A percentile compares a stretch with the other conserved stretches of the same genome.
Evolutionary conservation across 2,113 vertebrate genomes (phyloP).

Genomic region (Collichthys lucidus): DNA sequence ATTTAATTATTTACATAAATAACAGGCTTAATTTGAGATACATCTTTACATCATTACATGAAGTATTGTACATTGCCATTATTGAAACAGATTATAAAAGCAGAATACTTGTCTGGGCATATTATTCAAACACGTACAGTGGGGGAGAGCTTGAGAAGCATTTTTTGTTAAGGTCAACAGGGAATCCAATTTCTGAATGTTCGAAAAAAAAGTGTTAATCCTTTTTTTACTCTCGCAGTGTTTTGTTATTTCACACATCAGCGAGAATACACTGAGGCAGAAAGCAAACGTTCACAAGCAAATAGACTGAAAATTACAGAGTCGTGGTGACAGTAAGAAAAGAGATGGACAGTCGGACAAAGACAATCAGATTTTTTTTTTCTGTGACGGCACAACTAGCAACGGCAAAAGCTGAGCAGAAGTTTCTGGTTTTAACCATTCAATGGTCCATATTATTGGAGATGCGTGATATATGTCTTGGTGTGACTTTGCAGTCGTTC

Average conservation of each 20-base stretch:
- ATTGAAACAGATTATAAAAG: not conserved
- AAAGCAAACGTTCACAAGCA: constrained; percentile 18
- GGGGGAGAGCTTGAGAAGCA: not conserved
- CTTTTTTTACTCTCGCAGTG: not conserved
- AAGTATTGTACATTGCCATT: not conserved
- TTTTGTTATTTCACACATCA: constrained; percentile 47
- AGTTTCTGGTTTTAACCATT: not conserved
- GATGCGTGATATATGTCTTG: constrained; percentile 20
- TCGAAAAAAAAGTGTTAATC: constrained; percentile 25
- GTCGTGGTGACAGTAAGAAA: not conserved
- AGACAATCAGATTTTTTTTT: constrained; percentile 2
- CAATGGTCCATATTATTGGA: not conserved
- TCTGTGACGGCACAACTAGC: not conserved
- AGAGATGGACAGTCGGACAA: constrained; percentile 16
- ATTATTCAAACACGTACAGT: not conserved
- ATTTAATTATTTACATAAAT: not conserved
- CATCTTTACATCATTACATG: not conserved
- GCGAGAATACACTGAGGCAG: constrained; percentile 15
- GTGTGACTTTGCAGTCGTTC: constrained; percentile 52
- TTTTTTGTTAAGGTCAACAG: constrained; percentile 11
- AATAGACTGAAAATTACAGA: constrained; percentile 11
- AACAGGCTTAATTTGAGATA: not conserved
- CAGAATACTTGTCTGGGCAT: not conserved
- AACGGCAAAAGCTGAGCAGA: not conserved
- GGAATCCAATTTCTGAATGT: constrained; percentile 21